A percentile compares a stretch with the other conserved stretches of the same genome.
phyloP scores from a whole-genome alignment of 2,888 invertebrate species.

The Trichacis sp. region DNA sequence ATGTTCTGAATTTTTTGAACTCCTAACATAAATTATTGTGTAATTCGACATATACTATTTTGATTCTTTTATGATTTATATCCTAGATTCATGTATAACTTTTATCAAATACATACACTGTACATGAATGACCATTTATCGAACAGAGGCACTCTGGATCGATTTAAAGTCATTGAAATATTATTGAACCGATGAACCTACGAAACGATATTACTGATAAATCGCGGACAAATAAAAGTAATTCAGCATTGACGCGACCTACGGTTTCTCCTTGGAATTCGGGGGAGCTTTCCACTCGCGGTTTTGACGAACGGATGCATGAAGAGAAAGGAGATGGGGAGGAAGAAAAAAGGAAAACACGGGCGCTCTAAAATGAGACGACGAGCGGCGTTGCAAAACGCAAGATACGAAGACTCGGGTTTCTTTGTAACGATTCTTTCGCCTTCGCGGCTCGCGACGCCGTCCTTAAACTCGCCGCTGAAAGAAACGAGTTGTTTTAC shows the following conservation, averaged over 20 bases:
- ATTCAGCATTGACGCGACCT: background rate
- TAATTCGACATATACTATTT: no score
- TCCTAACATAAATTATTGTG: no score
- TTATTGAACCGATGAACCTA: no score
- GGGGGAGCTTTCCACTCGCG: background rate
- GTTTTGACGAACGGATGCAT: conserved; percentile 1
- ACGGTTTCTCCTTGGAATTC: background rate
- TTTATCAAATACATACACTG: no score
- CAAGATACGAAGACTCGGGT: conserved; percentile 1
- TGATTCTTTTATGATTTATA: no score
- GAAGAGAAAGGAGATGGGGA: background rate
- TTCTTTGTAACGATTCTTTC: conserved; percentile 3
- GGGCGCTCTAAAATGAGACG: conserved; percentile 1
- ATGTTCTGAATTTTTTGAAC: no score
- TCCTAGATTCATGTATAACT: no score
- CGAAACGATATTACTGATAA: no score
- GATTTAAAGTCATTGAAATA: no score
- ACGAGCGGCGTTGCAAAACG: background rate
- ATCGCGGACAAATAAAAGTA: conserved; percentile 1
- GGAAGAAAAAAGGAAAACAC: background rate
- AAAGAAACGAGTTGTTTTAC: conserved; percentile 6
- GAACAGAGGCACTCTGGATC: no score
- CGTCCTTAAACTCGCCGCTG: background rate
- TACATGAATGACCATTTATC: no score
- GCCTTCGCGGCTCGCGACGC: background rate